phyloP scores from a whole-genome alignment of 2,888 invertebrate genomes.

The Schizaphis graminum region DNA sequence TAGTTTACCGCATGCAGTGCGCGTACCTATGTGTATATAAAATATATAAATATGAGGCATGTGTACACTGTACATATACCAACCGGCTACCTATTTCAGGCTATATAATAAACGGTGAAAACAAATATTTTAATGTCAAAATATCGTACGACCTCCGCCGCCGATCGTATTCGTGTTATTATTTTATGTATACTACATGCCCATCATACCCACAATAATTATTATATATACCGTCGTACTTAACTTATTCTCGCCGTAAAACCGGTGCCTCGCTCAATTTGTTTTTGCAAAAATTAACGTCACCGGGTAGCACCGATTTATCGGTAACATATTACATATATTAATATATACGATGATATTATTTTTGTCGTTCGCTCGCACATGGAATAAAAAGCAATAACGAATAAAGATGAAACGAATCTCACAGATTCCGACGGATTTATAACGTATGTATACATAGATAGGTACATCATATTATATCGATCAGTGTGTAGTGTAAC shows the following conservation, averaged over 20 bases:
- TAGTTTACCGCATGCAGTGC: background rate
- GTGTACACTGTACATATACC: background rate
- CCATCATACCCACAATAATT: background rate
- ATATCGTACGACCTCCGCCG: background rate
- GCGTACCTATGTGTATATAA: background rate
- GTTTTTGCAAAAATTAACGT: constrained; percentile 12
- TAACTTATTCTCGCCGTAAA: constrained; percentile 1
- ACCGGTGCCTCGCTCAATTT: background rate
- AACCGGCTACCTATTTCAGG: background rate
- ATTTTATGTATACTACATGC: background rate
- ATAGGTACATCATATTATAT: background rate
- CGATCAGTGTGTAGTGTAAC: background rate
- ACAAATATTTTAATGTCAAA: constrained; percentile 30
- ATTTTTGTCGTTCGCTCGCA: background rate
- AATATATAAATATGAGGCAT: background rate
- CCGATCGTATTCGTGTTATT: background rate
- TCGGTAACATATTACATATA: background rate
- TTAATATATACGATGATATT: background rate
- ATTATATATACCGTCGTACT: background rate
- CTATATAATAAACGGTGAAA: background rate
- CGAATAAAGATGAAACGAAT: background rate
- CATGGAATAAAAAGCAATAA: background rate
- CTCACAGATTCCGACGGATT: background rate
- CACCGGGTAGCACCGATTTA: background rate
- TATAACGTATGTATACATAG: background rate